Evolutionary conservation across 2,113 vertebrate genomes (phyloP).

Genomic region (Odobenus rosmarus): DNA sequence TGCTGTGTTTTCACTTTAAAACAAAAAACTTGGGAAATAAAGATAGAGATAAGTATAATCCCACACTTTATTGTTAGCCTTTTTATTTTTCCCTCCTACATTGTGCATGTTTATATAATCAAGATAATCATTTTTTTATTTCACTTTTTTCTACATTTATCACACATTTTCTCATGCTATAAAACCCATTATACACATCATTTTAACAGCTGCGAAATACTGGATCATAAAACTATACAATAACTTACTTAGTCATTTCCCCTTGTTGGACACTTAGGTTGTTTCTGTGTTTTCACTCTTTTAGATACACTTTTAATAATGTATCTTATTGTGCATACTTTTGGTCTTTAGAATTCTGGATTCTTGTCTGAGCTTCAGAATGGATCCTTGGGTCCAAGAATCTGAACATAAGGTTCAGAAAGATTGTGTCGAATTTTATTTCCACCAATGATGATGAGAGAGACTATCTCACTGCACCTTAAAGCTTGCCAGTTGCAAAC

Average conservation of each 20-base stretch:
- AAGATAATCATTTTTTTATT: constrained; percentile 35
- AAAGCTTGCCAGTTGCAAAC: not conserved
- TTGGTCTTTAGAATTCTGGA: not conserved
- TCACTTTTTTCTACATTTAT: constrained; percentile 9
- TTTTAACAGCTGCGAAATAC: constrained; percentile 40
- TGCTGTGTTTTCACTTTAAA: constrained; percentile 43
- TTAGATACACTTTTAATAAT: not conserved
- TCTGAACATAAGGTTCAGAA: constrained; percentile 18
- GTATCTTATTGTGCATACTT: not conserved
- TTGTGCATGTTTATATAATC: constrained; percentile 11
- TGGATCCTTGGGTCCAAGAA: not conserved
- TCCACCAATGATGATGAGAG: not conserved
- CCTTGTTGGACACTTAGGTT: not conserved
- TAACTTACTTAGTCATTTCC: constrained; percentile 10
- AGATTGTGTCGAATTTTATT: not conserved
- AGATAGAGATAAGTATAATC: not conserved
- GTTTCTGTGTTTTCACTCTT: not conserved
- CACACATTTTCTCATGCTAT: constrained; percentile 45
- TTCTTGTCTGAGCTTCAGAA: constrained; percentile 55
- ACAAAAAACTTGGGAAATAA: constrained; percentile 28
- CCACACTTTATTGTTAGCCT: not conserved
- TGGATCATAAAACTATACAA: not conserved
- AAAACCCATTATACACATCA: constrained; percentile 39
- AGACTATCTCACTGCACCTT: not conserved
- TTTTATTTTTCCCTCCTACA: constrained; percentile 45